Evolutionary conservation across 2,797 vertebrate genomes (phyloP).

Genomic region (Falco peregrinus): DNA sequence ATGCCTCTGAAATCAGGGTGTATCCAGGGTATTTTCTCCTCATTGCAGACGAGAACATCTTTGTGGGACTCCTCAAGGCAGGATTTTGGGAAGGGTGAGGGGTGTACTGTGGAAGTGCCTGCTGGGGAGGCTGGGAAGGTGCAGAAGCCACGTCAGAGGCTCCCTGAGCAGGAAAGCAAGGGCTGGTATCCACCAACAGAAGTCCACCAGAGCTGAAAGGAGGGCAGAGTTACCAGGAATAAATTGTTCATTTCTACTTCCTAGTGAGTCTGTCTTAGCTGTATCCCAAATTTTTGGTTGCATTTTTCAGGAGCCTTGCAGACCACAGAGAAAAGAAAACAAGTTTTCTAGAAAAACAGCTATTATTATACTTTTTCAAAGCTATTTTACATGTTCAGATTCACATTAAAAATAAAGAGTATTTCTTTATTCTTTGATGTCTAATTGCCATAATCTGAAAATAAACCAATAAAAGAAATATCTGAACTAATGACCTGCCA

Average conservation of each 20-base stretch:
- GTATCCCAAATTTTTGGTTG: neutral
- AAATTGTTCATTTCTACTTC: neutral
- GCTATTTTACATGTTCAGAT: neutral
- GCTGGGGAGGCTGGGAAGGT: rapidly evolving
- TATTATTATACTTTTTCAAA: neutral
- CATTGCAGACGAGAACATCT: neutral
- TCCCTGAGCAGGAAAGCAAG: rapidly evolving
- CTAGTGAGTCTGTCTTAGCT: neutral
- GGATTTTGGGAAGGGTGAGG: neutral
- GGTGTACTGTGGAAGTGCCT: neutral
- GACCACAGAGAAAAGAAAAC: neutral
- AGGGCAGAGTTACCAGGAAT: neutral
- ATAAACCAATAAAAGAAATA: conserved; percentile 10
- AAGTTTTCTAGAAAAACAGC: neutral
- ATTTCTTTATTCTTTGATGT: neutral
- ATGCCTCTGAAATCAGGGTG: neutral
- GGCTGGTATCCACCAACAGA: neutral
- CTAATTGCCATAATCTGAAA: neutral
- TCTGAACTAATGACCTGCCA: neutral
- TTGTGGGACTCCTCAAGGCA: neutral
- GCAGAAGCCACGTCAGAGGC: too few species aligned
- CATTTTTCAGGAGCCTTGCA: neutral
- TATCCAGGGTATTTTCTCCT: neutral
- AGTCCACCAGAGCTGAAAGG: neutral
- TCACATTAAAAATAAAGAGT: neutral